Evolutionary conservation across 2,797 vertebrate genomes (phyloP), one percentile per base, ranked within the genome.

Genomic region (Enteromius afrohamiltoni): DNA sequence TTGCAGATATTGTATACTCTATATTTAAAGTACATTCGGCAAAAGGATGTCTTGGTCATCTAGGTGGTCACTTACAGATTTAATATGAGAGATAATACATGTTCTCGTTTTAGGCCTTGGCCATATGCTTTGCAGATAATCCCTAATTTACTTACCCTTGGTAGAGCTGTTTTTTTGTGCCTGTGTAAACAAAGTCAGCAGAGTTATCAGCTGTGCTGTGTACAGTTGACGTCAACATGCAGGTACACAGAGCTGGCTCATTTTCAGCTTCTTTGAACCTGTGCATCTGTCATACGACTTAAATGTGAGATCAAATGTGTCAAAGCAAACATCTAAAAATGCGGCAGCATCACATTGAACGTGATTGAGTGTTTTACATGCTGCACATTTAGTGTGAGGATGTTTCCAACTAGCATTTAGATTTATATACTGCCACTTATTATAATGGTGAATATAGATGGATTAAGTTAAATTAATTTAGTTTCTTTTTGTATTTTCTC

Each of bases 401-500:
- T 49, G 29, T 37, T n/a, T 74, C 21, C n/a, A 53, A 40, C 7
- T 1, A 42, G 2, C 13, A 58, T 55, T 55, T 37, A 37, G 19
- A 31, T 51, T 40, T 58, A 0, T 76, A 17, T 9, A 76, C 23
- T 45, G 2, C 6, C 60, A 55, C 31, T 76, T 26, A 79, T 37
- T 23, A n/a, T 21, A 31, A 58, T 70, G 0, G 10, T 47, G 14
- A 23, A 23, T 64, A 11, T 17, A 45, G 9, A 34, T 31, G 6
- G 14, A 45, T 60, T 64, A 62, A 73, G 75, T 14, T n/a, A 74
- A 70, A 88, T 58, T 83, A 58, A 84, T 79, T 23, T 77, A 53
- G 45, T 79, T 68, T 85, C n/a, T 74, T 70, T 77, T 79, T 88
- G 83, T 88, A 85, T 88, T 65, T 89, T 82, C 77, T 49, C 88